phyloP scores from a whole-genome alignment of 1,140 invertebrate genomes.

The Aradophagus sp. region DNA sequence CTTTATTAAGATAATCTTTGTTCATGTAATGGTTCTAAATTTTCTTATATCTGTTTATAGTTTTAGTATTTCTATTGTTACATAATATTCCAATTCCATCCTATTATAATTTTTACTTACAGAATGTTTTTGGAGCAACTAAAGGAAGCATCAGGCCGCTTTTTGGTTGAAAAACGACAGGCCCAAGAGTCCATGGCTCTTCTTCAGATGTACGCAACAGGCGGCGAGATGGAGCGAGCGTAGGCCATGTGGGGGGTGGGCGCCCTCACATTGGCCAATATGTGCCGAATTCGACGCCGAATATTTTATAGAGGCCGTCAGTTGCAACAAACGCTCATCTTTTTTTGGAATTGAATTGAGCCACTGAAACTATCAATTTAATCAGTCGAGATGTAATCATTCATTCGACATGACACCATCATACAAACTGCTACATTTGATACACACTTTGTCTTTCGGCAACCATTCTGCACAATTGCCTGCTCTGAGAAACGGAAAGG shows the following conservation, averaged over 20 bases:
- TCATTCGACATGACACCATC: too few relatives aligned
- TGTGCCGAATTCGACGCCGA: conserved; percentile 71
- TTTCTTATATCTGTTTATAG: too few relatives aligned
- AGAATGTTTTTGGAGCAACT: conserved; percentile 86
- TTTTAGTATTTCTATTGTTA: too few relatives aligned
- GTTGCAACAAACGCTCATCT: conserved; percentile 70
- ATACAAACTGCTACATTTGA: too few relatives aligned
- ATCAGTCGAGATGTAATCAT: too few relatives aligned
- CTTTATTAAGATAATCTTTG: too few relatives aligned
- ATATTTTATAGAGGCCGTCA: conserved; percentile 72
- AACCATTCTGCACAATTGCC: too few relatives aligned
- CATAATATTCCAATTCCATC: too few relatives aligned
- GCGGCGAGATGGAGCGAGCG: conserved; percentile 72
- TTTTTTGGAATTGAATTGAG: conserved; percentile 71
- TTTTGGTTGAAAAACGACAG: conserved; percentile 85
- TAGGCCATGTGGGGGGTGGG: conserved; percentile 75
- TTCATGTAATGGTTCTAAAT: too few relatives aligned
- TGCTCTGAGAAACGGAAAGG: too few relatives aligned
- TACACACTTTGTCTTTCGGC: too few relatives aligned
- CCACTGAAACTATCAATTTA: conserved; percentile 41
- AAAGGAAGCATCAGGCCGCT: conserved; percentile 88
- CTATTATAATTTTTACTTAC: conserved; percentile 62
- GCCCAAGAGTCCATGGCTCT: conserved; percentile 89
- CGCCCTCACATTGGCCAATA: conserved; percentile 72
- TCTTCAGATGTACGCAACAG: conserved; percentile 76